Evolutionary conservation across 2,797 vertebrate species (phyloP).

Genomic region (Phoeniculus purpureus): DNA sequence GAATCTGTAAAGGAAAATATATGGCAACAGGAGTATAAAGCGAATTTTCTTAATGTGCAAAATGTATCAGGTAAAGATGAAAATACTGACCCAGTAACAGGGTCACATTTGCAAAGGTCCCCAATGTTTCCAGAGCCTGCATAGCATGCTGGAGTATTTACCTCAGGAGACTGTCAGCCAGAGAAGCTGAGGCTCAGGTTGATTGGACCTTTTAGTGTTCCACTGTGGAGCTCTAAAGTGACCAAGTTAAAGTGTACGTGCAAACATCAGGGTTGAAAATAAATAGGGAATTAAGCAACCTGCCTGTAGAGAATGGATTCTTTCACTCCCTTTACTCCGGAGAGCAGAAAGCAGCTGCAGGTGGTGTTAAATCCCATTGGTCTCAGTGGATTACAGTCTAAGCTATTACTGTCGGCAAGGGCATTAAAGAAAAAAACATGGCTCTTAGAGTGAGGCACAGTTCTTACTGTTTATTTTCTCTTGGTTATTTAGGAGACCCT

Average conservation of each 20-base stretch:
- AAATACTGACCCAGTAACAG: not conserved
- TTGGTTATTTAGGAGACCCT: not conserved
- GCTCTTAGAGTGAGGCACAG: not conserved
- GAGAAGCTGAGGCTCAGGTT: not conserved
- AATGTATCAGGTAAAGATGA: not conserved
- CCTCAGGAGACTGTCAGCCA: not conserved
- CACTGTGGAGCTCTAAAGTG: not conserved
- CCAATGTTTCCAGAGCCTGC: not conserved
- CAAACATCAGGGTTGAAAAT: not conserved
- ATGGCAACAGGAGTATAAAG: not conserved
- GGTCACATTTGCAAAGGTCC: not conserved
- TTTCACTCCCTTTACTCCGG: not conserved
- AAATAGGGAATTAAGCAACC: not conserved
- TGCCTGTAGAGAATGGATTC: not conserved
- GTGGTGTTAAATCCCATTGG: conserved; percentile 62
- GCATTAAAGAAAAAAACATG: conserved; percentile 5
- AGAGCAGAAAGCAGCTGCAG: conserved; percentile 55
- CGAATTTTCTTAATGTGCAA: not conserved
- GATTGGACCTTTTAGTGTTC: not conserved
- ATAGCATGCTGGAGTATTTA: not conserved
- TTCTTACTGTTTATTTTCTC: conserved; percentile 21
- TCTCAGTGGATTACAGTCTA: conserved; percentile 46
- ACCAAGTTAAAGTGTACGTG: not conserved
- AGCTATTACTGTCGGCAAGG: conserved; percentile 42
- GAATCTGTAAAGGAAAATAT: not conserved